Conservation (phyloP, 2,113 vertebrate genomes). For the Vireo altiloquus region DNA sequence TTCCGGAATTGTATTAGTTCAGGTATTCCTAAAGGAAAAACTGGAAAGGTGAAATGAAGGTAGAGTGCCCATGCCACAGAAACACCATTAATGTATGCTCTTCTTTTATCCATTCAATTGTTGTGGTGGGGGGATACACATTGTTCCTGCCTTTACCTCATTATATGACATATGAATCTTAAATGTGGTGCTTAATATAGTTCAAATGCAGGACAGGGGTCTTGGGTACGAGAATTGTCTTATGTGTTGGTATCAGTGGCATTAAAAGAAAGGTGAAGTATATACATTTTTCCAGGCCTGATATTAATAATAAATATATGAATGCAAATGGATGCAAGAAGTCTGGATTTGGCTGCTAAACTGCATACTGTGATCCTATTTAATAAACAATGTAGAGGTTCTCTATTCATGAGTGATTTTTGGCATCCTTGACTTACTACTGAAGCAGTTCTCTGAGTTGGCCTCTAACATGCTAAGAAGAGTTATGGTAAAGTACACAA, state of each 20-base stretch:
- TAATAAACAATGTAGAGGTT: background rate
- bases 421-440: background rate
- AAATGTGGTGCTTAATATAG: background rate
- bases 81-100: background rate
- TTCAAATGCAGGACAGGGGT: background rate
- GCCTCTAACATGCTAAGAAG: background rate
- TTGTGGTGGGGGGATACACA: fast-evolving
- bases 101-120: background rate
- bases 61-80: background rate
- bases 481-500: background rate
- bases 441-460: background rate
- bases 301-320: background rate
- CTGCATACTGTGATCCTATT: background rate
- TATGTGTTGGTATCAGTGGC: background rate
- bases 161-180: background rate
- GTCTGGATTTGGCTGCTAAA: background rate
- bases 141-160: background rate
- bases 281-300: background rate
- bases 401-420: background rate
- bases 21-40: background rate
- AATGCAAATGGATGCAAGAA: background rate
- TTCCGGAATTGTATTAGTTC: background rate
- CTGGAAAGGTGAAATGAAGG: background rate
- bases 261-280: background rate
- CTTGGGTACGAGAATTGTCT: background rate